Conservation (phyloP, 2,113 vertebrate genomes). For the Corydoras sp. region DNA sequence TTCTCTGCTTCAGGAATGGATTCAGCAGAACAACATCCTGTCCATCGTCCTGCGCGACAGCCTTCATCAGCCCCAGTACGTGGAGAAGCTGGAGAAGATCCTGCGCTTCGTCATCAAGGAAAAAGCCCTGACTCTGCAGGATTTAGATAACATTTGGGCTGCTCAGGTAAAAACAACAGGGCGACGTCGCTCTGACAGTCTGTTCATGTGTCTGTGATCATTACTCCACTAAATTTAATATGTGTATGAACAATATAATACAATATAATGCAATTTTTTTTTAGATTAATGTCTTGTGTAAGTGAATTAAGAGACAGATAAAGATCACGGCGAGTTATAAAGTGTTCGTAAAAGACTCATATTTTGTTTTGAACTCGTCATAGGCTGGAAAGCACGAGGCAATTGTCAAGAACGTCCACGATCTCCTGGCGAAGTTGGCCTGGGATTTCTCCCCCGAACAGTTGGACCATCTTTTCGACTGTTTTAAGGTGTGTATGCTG, state of each 20-base stretch:
- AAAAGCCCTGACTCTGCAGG: slow-evolving; percentile 95
- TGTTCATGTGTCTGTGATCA: background rate
- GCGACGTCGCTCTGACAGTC: background rate
- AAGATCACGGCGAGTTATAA: too few species aligned
- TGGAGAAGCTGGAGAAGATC: slow-evolving; percentile 98
- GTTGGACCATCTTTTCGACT: slow-evolving; percentile 98
- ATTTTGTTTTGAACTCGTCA: slow-evolving; percentile 1
- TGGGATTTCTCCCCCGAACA: slow-evolving; percentile 99
- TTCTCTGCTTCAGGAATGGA: slow-evolving; percentile 83
- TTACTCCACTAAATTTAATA: too few species aligned
- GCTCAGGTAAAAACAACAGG: slow-evolving; percentile 79
- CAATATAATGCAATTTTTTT: too few species aligned
- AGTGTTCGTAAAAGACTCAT: too few species aligned
- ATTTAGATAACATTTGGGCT: slow-evolving; percentile 99
- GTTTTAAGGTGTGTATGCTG: slow-evolving; percentile 83
- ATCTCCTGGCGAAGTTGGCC: slow-evolving; percentile 93
- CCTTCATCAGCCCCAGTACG: slow-evolving; percentile 98
- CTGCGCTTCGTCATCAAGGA: slow-evolving; percentile 99
- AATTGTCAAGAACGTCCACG: slow-evolving; percentile 98
- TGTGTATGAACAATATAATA: too few species aligned
- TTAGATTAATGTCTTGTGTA: too few species aligned
- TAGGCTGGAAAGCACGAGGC: slow-evolving; percentile 98
- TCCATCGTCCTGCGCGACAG: slow-evolving; percentile 96
- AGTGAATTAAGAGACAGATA: too few species aligned
- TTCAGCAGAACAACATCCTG: slow-evolving; percentile 98